Percentiles rank a stretch among this genome's conserved stretches.
Evolutionary conservation across 2,113 vertebrate genomes (phyloP).

Genomic region (Philantomba maxwellii): DNA sequence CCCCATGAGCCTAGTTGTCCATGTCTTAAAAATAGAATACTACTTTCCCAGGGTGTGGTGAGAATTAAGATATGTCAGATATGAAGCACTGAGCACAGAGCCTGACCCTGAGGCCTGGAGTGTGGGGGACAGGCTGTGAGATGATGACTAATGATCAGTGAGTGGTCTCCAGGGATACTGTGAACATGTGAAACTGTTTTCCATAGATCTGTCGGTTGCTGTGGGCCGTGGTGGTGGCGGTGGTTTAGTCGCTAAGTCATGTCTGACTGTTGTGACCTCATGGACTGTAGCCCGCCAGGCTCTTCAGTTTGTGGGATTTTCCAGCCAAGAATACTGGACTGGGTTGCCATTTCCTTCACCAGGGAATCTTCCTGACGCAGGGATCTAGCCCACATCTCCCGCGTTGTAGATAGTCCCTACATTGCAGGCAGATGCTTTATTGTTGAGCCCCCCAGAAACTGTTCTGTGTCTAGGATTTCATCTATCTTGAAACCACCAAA

Average conservation of each 20-base stretch:
- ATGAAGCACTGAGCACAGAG: not conserved
- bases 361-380: not conserved
- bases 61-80: not conserved
- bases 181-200: not conserved
- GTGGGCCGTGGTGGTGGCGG: not conserved
- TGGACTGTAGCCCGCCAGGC: not conserved
- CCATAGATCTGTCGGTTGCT: not conserved
- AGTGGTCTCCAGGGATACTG: not conserved
- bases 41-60: not conserved
- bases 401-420: not conserved
- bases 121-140: not conserved
- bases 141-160: not conserved
- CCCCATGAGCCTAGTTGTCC: not conserved
- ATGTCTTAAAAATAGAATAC: not conserved
- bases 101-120: not conserved
- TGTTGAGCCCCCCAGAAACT: not conserved
- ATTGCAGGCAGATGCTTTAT: not conserved
- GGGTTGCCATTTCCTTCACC: not conserved
- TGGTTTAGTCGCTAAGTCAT: not conserved
- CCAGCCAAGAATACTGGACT: not conserved
- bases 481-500: not conserved
- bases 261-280: not conserved
- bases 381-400: not conserved
- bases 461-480: not conserved
- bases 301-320: not conserved